Evolutionary conservation across 2,888 invertebrate genomes (phyloP).

Genomic region (Galerucella calmariensis): DNA sequence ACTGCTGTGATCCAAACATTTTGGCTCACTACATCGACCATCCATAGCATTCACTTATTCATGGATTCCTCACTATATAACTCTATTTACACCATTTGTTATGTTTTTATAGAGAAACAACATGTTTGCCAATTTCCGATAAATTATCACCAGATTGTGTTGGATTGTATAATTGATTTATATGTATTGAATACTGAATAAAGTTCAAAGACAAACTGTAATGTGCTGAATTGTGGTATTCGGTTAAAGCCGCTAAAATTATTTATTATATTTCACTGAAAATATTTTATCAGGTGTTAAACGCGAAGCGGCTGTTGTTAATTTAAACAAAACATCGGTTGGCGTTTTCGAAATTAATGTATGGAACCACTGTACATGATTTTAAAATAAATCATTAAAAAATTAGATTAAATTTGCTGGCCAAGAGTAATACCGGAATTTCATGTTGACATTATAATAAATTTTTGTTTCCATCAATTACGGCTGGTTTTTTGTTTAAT

Average conservation of each 20-base stretch:
- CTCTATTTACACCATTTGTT: no score
- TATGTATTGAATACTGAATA: not conserved
- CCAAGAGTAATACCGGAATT: no score
- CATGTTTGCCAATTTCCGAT: not conserved
- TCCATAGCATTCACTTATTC: no score
- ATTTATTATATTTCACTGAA: slow-evolving; percentile 8
- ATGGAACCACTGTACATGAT: not conserved
- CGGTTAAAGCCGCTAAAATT: slow-evolving; percentile 1
- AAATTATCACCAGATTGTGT: not conserved
- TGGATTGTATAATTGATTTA: not conserved
- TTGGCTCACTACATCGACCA: no score
- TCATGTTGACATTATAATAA: no score
- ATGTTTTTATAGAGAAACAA: no score
- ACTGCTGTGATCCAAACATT: no score
- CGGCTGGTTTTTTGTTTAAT: no score
- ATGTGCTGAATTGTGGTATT: not conserved
- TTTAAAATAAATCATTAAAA: no score
- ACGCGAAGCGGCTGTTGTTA: not conserved
- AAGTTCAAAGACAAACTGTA: not conserved
- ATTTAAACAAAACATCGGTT: slow-evolving; percentile 4
- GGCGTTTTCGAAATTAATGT: slow-evolving; percentile 13
- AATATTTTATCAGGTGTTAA: slow-evolving; percentile 15
- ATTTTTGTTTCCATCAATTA: no score
- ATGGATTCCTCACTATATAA: no score
- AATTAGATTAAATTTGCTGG: no score